A percentile compares a stretch with the other conserved stretches of the same genome.
Conservation (phyloP, 2,888 invertebrate genomes). For the Chaitophorus viminalis region DNA sequence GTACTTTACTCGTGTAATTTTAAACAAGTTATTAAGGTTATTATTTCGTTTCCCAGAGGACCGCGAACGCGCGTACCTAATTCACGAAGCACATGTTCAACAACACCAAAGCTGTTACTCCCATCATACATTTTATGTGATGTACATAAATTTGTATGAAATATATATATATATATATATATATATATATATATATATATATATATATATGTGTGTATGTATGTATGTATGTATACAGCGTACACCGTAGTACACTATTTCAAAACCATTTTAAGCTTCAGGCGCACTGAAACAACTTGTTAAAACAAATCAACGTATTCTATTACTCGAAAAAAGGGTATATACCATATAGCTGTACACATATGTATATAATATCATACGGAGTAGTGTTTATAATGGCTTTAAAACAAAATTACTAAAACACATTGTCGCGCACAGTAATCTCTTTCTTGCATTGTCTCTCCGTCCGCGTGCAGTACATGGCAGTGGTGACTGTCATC, state of each 20-base stretch:
- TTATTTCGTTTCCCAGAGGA: constrained; percentile 25
- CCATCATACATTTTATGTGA: no score
- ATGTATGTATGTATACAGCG: background rate
- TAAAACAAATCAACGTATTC: constrained; percentile 43
- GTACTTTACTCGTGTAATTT: constrained; percentile 29
- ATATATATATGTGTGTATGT: no score
- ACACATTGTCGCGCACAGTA: constrained; percentile 37
- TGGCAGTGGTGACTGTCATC: background rate
- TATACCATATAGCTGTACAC: no score
- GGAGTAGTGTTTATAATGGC: constrained; percentile 31
- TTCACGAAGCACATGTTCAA: constrained; percentile 48
- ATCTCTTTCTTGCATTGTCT: constrained; percentile 15
- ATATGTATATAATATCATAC: background rate
- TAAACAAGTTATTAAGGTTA: constrained; percentile 34
- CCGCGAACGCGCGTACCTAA: background rate
- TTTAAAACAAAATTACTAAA: constrained; percentile 41
- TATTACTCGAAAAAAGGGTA: background rate
- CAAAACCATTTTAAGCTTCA: constrained; percentile 35
- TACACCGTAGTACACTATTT: no score
- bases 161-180: no score
- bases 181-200: no score
- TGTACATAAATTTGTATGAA: no score
- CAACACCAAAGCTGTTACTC: constrained; percentile 42
- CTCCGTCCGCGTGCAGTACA: background rate
- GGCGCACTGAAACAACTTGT: constrained; percentile 40